These are phyloP conservation scores for Drosophila yakuba DNA, from an alignment of 1,140 invertebrate species.

Conservation along the genomic window DNA sequence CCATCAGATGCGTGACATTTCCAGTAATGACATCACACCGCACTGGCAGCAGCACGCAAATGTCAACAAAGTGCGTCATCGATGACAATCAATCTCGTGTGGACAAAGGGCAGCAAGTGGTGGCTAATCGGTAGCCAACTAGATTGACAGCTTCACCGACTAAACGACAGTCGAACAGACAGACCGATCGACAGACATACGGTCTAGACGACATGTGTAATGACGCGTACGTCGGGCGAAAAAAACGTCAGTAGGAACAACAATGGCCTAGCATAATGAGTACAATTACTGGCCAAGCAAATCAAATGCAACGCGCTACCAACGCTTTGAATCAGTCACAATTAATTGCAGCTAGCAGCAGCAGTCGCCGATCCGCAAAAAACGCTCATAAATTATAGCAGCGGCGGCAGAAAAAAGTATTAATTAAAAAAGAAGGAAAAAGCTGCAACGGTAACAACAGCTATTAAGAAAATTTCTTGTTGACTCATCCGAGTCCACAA, in stretches of 20 bases:
- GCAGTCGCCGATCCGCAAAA: conserved; percentile 50
- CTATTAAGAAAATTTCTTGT: conserved; percentile 82
- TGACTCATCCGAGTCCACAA: conserved; percentile 79
- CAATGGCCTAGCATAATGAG: conserved; percentile 68
- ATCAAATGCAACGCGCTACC: conserved; percentile 81
- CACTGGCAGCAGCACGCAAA: conserved; percentile 32
- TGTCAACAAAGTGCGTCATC: conserved; percentile 76
- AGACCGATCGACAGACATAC: conserved; percentile 52
- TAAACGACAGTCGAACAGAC: conserved; percentile 26
- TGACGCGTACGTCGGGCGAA: conserved; percentile 56
- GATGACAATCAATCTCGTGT: conserved; percentile 24
- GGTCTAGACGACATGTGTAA: conserved; percentile 78
- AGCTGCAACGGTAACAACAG: conserved; percentile 74
- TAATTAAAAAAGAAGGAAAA: conserved; percentile 74
- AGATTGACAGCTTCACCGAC: conserved; percentile 56
- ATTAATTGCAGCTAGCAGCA: conserved; percentile 64
- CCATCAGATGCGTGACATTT: conserved; percentile 63
- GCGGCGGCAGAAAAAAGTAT: conserved; percentile 65
- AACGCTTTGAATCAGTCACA: conserved; percentile 76
- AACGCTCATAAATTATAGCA: conserved; percentile 77
- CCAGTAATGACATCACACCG: conserved; percentile 44
- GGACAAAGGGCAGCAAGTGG: conserved; percentile 66
- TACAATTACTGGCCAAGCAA: conserved; percentile 76
- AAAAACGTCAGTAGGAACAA: conserved; percentile 41
- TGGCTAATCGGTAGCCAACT: conserved; percentile 58